phyloP scores from a whole-genome alignment of 2,888 invertebrate species.

The Hyposoter didymator region DNA sequence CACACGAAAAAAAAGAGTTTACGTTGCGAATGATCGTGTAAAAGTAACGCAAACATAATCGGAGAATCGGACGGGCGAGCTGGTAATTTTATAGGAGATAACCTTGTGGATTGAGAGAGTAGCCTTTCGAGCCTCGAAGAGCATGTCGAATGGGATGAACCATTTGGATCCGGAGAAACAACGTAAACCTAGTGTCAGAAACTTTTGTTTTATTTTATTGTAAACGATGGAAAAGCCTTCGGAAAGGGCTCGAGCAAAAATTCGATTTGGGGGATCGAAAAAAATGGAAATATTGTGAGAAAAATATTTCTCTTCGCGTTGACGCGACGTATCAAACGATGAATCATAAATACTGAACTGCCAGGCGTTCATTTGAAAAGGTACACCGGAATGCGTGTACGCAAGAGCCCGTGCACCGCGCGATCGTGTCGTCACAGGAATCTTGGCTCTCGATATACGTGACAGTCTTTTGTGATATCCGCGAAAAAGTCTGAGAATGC shows the following conservation, averaged over 20 bases:
- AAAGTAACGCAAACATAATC: conserved; percentile 26
- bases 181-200: neutral
- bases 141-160: neutral
- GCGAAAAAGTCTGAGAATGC: conserved; percentile 49
- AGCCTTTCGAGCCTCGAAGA: neutral
- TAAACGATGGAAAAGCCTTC: neutral
- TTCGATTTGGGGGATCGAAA: neutral
- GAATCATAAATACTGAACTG: conserved; percentile 6
- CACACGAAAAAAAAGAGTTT: neutral
- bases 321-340: neutral
- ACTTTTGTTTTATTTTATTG: neutral
- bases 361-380: conserved; percentile 20
- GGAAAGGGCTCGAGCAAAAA: neutral
- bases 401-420: conserved; percentile 3
- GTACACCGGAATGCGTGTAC: conserved; percentile 6
- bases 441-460: conserved; percentile 50
- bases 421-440: conserved; percentile 36
- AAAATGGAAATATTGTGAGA: neutral
- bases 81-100: neutral
- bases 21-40: conserved; percentile 20
- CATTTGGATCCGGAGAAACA: neutral
- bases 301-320: neutral
- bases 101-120: conserved; percentile 4
- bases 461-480: conserved; percentile 53
- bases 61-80: conserved; percentile 2